Evolutionary conservation across 2,888 invertebrate species (phyloP).

Genomic region (Atethmia centrago): DNA sequence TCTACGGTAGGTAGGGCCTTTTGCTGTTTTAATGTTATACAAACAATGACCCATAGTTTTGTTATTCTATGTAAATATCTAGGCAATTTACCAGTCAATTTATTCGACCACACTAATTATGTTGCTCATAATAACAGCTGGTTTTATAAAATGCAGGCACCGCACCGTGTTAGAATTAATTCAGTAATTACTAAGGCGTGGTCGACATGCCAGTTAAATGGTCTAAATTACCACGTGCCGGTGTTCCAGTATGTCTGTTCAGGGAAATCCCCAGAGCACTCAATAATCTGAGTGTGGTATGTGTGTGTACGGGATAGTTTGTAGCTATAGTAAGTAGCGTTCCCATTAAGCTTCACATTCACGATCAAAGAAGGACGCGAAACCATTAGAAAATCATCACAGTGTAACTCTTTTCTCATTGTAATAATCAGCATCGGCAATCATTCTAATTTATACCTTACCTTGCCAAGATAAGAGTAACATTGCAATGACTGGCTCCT

Average conservation of each 20-base stretch:
- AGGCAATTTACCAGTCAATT: neutral
- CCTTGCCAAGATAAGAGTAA: too few relatives aligned
- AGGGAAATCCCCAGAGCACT: conserved; percentile 49
- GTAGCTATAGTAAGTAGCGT: neutral
- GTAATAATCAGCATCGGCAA: too few relatives aligned
- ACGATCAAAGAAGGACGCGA: too few relatives aligned
- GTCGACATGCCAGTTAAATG: conserved; percentile 53
- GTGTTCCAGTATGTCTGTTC: conserved; percentile 27
- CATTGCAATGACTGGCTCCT: too few relatives aligned
- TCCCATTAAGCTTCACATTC: neutral
- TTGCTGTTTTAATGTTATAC: neutral
- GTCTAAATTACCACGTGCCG: conserved; percentile 51
- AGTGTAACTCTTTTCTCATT: too few relatives aligned
- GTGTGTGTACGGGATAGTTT: neutral
- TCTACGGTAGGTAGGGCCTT: neutral
- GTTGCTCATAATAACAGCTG: neutral
- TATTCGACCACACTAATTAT: conserved; percentile 4
- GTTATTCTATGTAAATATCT: neutral
- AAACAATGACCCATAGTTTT: neutral
- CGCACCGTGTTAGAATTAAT: conserved; percentile 52
- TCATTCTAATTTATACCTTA: too few relatives aligned
- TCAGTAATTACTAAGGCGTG: conserved; percentile 62
- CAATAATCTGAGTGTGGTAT: conserved; percentile 45
- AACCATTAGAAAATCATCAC: too few relatives aligned
- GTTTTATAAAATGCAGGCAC: conserved; percentile 22